Evolutionary conservation across 2,797 vertebrate species (phyloP).

Genomic region (Lagorchestes hirsutus): DNA sequence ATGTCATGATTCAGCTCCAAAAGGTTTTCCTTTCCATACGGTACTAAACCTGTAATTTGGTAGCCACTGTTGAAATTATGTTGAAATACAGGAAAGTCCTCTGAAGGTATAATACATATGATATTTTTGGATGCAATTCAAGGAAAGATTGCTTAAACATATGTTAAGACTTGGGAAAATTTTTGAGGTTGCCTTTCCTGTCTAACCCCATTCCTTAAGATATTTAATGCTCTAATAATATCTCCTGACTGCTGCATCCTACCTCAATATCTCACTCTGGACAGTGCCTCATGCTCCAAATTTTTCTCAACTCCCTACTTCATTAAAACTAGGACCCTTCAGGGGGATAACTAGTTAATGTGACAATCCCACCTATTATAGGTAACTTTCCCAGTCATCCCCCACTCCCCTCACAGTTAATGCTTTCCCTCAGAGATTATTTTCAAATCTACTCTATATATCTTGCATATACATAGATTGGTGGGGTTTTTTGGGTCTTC

Average conservation of each 20-base stretch:
- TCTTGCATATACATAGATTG: no score
- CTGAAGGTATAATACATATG: not conserved
- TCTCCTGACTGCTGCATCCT: not conserved
- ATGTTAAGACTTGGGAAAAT: not conserved
- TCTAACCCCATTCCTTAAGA: not conserved
- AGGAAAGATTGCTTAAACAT: not conserved
- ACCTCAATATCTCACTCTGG: not conserved
- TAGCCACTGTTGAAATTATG: not conserved
- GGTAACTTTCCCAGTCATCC: no score
- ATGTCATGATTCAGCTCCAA: no score
- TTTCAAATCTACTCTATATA: no score
- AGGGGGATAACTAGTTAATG: not conserved
- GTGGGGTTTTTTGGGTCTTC: no score
- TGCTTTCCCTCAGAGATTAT: no score
- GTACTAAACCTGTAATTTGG: not conserved
- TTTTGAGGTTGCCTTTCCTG: not conserved
- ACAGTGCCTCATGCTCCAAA: constrained; percentile 23
- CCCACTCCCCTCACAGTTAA: no score
- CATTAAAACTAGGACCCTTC: not conserved
- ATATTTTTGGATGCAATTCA: not conserved
- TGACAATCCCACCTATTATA: no score
- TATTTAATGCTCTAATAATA: not conserved
- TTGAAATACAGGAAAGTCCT: not conserved
- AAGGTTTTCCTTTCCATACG: no score
- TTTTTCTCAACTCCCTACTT: not conserved